These are phyloP conservation scores for Cabera pusaria DNA, from an alignment of 2,888 invertebrate species.

Conservation along the genomic window DNA sequence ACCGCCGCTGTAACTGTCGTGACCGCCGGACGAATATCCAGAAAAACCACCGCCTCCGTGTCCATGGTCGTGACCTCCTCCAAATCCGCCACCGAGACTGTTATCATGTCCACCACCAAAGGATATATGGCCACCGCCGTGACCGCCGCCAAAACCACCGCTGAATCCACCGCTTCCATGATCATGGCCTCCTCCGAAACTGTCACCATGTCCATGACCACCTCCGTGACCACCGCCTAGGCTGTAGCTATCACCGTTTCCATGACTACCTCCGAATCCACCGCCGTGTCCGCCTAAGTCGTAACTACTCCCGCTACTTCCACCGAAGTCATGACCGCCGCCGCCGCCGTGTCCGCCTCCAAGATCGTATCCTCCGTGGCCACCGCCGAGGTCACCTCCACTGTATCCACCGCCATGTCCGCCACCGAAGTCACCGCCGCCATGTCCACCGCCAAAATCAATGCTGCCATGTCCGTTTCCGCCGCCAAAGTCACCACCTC, in stretches of 20 bases:
- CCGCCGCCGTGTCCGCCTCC: slow-evolving; percentile 30
- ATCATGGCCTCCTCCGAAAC: slow-evolving; percentile 36
- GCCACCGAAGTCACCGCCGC: slow-evolving; percentile 41
- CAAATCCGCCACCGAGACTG: slow-evolving; percentile 11
- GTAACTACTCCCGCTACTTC: slow-evolving; percentile 50
- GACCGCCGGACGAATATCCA: slow-evolving; percentile 28
- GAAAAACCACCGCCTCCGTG: slow-evolving; percentile 40
- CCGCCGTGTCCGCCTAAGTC: slow-evolving; percentile 48
- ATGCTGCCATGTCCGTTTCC: slow-evolving; percentile 36
- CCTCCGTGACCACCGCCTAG: slow-evolving; percentile 36
- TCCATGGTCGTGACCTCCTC: no score
- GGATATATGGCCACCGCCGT: slow-evolving; percentile 65
- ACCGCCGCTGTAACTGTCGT: slow-evolving; percentile 37
- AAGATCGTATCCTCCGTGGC: slow-evolving; percentile 39
- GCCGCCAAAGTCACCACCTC: slow-evolving; percentile 36
- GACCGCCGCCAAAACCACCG: slow-evolving; percentile 38
- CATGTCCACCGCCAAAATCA: slow-evolving; percentile 48
- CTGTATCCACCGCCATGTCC: slow-evolving; percentile 44
- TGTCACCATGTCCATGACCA: slow-evolving; percentile 40
- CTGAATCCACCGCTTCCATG: slow-evolving; percentile 37
- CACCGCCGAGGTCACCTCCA: slow-evolving; percentile 38
- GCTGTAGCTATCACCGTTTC: slow-evolving; percentile 26
- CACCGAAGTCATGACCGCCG: slow-evolving; percentile 38
- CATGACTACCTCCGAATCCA: slow-evolving; percentile 48
- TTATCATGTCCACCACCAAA: slow-evolving; percentile 34